Evolutionary conservation across 2,113 vertebrate genomes (phyloP), one percentile per base, ranked within the genome.

Genomic region (Microtus montanus): DNA sequence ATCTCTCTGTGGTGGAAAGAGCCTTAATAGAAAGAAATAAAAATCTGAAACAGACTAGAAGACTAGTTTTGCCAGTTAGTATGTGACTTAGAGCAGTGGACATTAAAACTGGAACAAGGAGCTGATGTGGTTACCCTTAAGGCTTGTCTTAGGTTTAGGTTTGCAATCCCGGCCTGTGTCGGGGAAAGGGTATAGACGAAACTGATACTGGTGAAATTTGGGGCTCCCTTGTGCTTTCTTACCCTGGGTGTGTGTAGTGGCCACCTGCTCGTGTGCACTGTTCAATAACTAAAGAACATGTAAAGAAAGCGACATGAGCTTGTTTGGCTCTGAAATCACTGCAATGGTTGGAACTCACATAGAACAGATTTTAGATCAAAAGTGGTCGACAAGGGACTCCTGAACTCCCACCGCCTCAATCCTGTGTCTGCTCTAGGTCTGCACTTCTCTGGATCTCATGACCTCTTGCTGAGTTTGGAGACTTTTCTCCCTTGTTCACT

Each of bases 1-100:
- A 52, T 73, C 10, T 70, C 20, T 61, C 24, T 75, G 41, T 78
- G 28, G 30, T 74, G 54, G 20, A 22, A 68, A 92, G 44, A 64
- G 47, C 49, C n/a, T 33, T 49, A 70, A 12, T 58, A 52, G 33
- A 88, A 74, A n/a, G 49, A 83, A 64, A 24, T 58, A 19, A 2
- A 41, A 68, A 89, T 74, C 17, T 38, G 22, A 90, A 87, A 66
- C 64, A 79, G 33, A 33, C 61, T 33, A 64, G 94, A 93, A 79
- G 88, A 78, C 26, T 47, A 30, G 8, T 44, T 66, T 90, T 85
- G 75, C 26, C 68, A 35, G 22, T 47, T 79, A 78, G 64, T 49
- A 63, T 64, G 66, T 66, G 20, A n/a, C 33, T 49, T 5, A n/a
- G 8, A 52, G 47, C 70, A 63, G 3, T 3, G 52, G 75, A 13